Evolutionary conservation across 37 sponge, comb jelly and placozoan genomes (phyloP).

Genomic region (Tethya wilhelma): DNA sequence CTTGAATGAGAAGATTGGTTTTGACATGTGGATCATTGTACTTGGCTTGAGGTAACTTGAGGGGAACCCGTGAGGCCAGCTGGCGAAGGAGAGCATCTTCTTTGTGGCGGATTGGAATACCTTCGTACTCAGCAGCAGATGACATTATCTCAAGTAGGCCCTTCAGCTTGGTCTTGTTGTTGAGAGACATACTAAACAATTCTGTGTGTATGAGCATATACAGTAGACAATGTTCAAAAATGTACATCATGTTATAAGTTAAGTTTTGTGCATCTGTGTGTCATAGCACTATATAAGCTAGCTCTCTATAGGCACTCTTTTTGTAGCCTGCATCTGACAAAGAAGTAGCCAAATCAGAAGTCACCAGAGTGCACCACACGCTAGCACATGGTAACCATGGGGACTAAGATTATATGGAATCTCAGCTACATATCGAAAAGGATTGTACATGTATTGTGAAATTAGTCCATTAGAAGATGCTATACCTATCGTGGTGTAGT

Average conservation of each 20-base stretch:
- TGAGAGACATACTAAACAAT: slow-evolving; percentile 96
- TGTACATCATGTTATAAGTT: too few relatives aligned
- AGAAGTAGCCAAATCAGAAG: background rate
- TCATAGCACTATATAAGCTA: too few relatives aligned
- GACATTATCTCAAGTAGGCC: slow-evolving; percentile 96
- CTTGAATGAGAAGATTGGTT: slow-evolving; percentile 95
- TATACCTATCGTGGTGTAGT: slow-evolving; percentile 95
- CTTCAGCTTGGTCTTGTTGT: slow-evolving; percentile 94
- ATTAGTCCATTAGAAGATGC: background rate
- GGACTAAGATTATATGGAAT: background rate
- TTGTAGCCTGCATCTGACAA: too few relatives aligned
- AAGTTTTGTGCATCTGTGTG: too few relatives aligned
- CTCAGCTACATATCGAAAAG: background rate
- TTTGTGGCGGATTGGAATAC: slow-evolving; percentile 91
- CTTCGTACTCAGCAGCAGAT: slow-evolving; percentile 92
- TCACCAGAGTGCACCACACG: background rate
- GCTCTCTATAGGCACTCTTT: too few relatives aligned
- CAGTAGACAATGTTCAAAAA: too few relatives aligned
- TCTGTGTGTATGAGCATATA: slow-evolving; percentile 67
- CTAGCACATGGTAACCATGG: background rate
- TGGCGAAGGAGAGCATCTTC: slow-evolving; percentile 91
- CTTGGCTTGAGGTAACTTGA: slow-evolving; percentile 83
- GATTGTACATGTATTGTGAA: background rate
- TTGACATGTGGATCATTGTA: slow-evolving; percentile 94
- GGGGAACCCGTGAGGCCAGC: slow-evolving; percentile 86